Evolutionary conservation across 2,888 invertebrate genomes (phyloP).

Genomic region (Zaprionus obscuricornis): DNA sequence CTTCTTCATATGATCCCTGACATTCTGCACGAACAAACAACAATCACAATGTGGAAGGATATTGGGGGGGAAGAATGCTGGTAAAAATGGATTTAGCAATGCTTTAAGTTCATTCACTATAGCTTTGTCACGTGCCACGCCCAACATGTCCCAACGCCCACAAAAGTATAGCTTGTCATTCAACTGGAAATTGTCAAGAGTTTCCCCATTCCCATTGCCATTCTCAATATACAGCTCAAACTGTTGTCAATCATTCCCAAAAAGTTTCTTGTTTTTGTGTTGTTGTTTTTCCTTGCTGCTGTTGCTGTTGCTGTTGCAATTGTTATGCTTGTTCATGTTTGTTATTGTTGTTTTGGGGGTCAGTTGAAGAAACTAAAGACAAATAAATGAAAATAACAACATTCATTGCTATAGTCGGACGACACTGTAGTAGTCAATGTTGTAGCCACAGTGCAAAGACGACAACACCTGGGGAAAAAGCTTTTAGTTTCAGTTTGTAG

Average conservation of each 20-base stretch:
- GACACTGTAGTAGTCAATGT: too few species aligned
- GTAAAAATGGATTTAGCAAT: background rate
- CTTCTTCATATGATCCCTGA: slow-evolving; percentile 20
- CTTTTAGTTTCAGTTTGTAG: too few species aligned
- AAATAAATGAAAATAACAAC: slow-evolving; percentile 29
- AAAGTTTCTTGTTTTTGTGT: too few species aligned
- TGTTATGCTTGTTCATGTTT: slow-evolving; percentile 19
- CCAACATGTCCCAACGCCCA: background rate
- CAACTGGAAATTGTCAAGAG: slow-evolving; percentile 33
- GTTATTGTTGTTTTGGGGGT: slow-evolving; percentile 34
- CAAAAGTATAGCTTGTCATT: slow-evolving; percentile 7
- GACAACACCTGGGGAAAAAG: background rate
- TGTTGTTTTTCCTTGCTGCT: too few species aligned
- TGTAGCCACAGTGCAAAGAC: slow-evolving; percentile 7
- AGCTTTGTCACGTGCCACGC: slow-evolving; percentile 45
- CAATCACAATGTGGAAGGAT: too few species aligned
- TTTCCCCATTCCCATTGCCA: too few species aligned
- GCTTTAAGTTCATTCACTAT: slow-evolving; percentile 24
- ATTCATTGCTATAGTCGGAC: slow-evolving; percentile 2
- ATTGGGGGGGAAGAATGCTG: too few species aligned
- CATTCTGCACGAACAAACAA: slow-evolving; percentile 4
- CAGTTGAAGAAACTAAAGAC: slow-evolving; percentile 23
- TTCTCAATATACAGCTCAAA: too few species aligned
- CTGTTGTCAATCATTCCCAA: slow-evolving; percentile 46
- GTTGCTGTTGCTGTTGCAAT: slow-evolving; percentile 4